A percentile compares a stretch with the other conserved stretches of the same genome.
Conservation (phyloP, 2,113 vertebrate species). For the Clinocottus analis region DNA sequence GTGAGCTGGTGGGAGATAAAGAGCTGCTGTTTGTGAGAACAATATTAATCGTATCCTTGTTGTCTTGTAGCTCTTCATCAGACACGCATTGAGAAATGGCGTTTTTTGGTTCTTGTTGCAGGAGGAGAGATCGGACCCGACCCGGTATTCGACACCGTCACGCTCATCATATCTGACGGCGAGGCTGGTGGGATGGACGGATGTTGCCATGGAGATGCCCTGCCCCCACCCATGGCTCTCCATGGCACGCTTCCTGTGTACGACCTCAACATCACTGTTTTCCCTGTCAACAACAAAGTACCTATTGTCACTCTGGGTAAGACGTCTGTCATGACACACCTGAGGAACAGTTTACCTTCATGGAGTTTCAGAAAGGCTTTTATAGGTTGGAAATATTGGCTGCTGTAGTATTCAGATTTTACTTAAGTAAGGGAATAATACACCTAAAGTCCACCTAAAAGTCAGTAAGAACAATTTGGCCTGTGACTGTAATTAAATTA, state of each 20-base stretch:
- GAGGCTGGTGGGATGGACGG: slow-evolving; percentile 62
- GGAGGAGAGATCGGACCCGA: slow-evolving; percentile 81
- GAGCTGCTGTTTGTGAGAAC: neutral
- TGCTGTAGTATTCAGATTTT: neutral
- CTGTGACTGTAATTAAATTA: neutral
- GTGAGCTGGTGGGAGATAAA: neutral
- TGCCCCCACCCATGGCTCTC: slow-evolving; percentile 72
- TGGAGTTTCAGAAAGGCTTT: neutral
- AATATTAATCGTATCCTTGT: neutral
- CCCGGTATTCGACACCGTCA: slow-evolving; percentile 63
- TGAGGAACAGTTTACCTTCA: neutral
- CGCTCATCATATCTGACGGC: slow-evolving; percentile 81
- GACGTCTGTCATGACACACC: neutral
- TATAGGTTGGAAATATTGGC: neutral
- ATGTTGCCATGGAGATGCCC: slow-evolving; percentile 76
- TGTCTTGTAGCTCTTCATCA: neutral
- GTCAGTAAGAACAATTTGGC: neutral
- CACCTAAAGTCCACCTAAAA: too few species aligned
- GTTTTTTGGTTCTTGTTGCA: slow-evolving; percentile 18
- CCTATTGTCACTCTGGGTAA: slow-evolving; percentile 69
- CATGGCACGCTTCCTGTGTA: slow-evolving; percentile 81
- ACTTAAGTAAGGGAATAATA: neutral
- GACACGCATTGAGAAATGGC: neutral
- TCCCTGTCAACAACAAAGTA: slow-evolving; percentile 80
- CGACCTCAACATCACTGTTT: slow-evolving; percentile 81